A percentile compares a stretch with the other conserved stretches of the same genome.
phyloP scores from a whole-genome alignment of 2,888 invertebrate genomes.

The Eilema griseolum region DNA sequence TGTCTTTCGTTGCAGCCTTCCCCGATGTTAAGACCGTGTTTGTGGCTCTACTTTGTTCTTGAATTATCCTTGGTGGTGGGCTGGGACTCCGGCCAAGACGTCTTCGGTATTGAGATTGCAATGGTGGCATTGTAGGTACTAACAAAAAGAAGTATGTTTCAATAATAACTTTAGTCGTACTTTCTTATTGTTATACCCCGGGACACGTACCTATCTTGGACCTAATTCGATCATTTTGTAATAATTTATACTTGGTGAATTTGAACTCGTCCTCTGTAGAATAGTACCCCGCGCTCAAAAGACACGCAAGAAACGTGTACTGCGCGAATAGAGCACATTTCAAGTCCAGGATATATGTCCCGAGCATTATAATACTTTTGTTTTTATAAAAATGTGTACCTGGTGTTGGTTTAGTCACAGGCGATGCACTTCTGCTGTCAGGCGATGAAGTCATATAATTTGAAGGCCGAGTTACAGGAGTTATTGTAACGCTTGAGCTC shows the following conservation, averaged over 20 bases:
- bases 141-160: not conserved
- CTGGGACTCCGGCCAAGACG: conserved; percentile 82
- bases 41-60: conserved; percentile 71
- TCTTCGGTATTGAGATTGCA: conserved; percentile 60
- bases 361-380: not conserved
- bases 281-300: too few species aligned
- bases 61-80: conserved; percentile 57
- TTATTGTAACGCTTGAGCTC: conserved; percentile 62
- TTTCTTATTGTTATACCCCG: not conserved
- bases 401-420: conserved; percentile 8
- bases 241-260: too few species aligned
- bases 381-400: conserved; percentile 6
- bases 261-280: too few species aligned
- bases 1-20: conserved; percentile 54
- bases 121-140: conserved; percentile 54
- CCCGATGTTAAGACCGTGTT: conserved; percentile 64
- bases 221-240: too few species aligned
- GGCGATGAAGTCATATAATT: not conserved
- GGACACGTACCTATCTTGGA: too few species aligned
- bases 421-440: not conserved
- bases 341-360: too few species aligned
- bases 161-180: not conserved
- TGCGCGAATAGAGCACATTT: too few species aligned
- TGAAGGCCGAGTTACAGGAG: conserved; percentile 44
- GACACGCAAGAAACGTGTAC: too few species aligned